Percentiles rank a stretch among this genome's conserved stretches.
Evolutionary conservation across 2,888 invertebrate species (phyloP).

Genomic region (Cephus sareptanus): DNA sequence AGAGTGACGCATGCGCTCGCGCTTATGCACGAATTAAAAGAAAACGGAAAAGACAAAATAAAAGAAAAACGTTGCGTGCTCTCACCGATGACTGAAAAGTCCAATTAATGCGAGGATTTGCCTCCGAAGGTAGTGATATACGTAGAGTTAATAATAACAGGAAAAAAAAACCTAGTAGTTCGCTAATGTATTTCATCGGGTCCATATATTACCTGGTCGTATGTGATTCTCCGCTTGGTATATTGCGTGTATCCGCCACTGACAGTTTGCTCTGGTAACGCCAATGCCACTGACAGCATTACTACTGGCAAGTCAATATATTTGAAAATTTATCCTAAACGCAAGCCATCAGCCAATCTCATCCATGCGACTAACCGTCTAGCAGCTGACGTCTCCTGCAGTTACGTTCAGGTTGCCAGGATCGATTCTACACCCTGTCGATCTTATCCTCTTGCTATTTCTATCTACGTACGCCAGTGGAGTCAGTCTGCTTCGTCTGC

Average conservation of each 20-base stretch:
- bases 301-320: neutral
- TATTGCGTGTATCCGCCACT: neutral
- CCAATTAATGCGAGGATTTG: slow-evolving; percentile 34
- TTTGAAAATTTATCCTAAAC: neutral
- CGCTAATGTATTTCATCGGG: slow-evolving; percentile 50
- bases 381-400: neutral
- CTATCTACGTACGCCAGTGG: neutral
- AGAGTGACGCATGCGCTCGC: neutral
- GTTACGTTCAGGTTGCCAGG: neutral
- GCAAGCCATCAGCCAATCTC: neutral
- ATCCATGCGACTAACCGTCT: no score
- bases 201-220: slow-evolving; percentile 10
- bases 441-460: neutral
- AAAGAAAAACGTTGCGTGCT: slow-evolving; percentile 13
- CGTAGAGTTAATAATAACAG: slow-evolving; percentile 42
- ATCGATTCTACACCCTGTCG: neutral
- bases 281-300: neutral
- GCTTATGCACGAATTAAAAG: neutral
- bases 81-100: slow-evolving; percentile 21
- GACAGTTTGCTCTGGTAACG: neutral
- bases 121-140: slow-evolving; percentile 60
- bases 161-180: slow-evolving; percentile 26
- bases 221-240: neutral
- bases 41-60: neutral
- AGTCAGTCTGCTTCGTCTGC: neutral